Evolutionary conservation across 2,113 vertebrate species (phyloP), one percentile per base, ranked within the genome.

Genomic region (Serilophus lunatus): DNA sequence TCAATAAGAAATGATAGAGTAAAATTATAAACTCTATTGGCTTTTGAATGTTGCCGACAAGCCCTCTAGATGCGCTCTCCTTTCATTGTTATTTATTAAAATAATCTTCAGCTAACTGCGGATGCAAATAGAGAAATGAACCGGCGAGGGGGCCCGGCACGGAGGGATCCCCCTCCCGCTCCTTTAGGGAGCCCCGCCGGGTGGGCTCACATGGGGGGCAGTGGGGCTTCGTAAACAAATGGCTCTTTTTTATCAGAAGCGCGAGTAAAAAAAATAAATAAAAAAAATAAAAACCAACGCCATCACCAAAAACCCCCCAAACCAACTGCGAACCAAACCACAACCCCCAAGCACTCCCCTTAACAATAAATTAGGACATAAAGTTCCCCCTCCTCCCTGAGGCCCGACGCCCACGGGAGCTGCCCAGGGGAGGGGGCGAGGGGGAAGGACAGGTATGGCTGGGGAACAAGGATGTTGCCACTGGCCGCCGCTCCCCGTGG

Each of bases 1-100:
- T 98, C 98, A 98, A 98, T 98, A 98, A 98, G 98, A 98, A 98
- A 98, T 98, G 98, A 98, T 98, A 98, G 98, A 98, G 98, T 97
- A 97, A 98, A 98, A 98, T 98, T 98, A 98, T 97, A 98, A 98
- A 98, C 98, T 98, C 98, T 98, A 98, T 98, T 98, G 98, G 98
- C 98, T 98, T 98, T 98, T 98, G 98, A 98, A 98, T 97, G 97
- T 94, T 97, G 96, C 98, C 93, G 97, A 98, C 98, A 97, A 98
- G 97, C 97, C 97, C 98, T 98, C 97, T 97, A 97, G 98, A 97
- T 95, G 97, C 97, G 94, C 96, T 97, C 96, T 85, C 93, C 76
- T 92, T 96, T 97, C 98, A 97, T 97, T 98, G 97, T 97, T 98
- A 97, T 98, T 98, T 98, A 98, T 98, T 98, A 98, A 98, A 98